These are phyloP conservation scores for Ischnus inquisitorius DNA, from an alignment of 2,888 invertebrate species.

Conservation along the genomic window DNA sequence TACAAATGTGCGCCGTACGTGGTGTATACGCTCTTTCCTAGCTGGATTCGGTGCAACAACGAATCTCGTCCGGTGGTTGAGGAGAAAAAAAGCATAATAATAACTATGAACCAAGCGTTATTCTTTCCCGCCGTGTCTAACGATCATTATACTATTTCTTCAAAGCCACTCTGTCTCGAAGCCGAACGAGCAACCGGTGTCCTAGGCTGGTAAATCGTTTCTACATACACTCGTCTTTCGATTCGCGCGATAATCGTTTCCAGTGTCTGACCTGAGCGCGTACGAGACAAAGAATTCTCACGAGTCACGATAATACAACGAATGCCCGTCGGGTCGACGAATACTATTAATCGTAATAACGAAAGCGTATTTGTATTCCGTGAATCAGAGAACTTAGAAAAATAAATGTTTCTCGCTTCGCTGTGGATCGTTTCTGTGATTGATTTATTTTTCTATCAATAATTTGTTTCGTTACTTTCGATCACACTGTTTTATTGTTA, in stretches of 20 bases:
- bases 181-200: slow-evolving; percentile 27
- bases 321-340: not conserved
- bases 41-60: slow-evolving; percentile 20
- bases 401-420: too few species aligned
- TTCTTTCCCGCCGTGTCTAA: slow-evolving; percentile 13
- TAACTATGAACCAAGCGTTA: slow-evolving; percentile 41
- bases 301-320: slow-evolving; percentile 13
- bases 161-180: not conserved
- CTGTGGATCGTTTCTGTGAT: too few species aligned
- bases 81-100: slow-evolving; percentile 45
- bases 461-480: not conserved
- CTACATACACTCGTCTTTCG: slow-evolving; percentile 32
- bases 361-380: too few species aligned
- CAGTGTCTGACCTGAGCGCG: not conserved
- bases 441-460: not conserved
- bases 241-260: slow-evolving; percentile 3
- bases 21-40: not conserved
- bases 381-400: too few species aligned
- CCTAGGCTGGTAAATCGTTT: slow-evolving; percentile 33
- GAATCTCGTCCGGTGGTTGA: slow-evolving; percentile 17
- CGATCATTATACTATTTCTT: slow-evolving; percentile 6
- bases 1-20: slow-evolving; percentile 29
- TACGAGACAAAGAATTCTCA: slow-evolving; percentile 11
- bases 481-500: not conserved
- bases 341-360: slow-evolving; percentile 4